Evolutionary conservation across 92 coral and sea anemone genomes (phyloP), one percentile per base, ranked within the genome.

Genomic region (Paragorgia papillata): DNA sequence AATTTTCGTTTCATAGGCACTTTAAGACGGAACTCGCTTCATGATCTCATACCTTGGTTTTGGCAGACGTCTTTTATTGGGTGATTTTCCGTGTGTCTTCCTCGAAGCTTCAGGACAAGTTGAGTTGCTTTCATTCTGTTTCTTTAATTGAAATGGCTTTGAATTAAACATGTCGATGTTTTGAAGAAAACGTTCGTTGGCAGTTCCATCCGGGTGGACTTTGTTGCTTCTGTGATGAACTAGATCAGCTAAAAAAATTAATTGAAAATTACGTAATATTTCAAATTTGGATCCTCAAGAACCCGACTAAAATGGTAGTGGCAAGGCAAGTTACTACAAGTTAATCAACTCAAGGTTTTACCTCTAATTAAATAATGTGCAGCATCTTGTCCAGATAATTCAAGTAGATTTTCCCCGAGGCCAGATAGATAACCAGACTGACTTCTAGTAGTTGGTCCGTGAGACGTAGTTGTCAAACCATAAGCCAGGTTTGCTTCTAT

Each of bases 131-230:
- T 71, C 78, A 7, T 31, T 27, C n/a, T 50, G 78, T 71, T 27
- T 71, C 50, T 34, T 71, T 22, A 71, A 28, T 31, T 53, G 63
- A 39, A 71, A 71, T 31, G 78, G 78, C 26, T 71, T 71, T 7
- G 64, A 53, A 39, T 34, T 31, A n/a, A 53, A 71, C n/a, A 68
- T 4, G 26, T 68, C 75, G 18, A 64, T 15, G 43, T 55, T 71
- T 1, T 14, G 29, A 6, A 2, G 2, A 56, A 10, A 22, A 6
- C 8, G 20, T 41, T 46, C 75, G 19, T 46, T 49, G 0, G 32
- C 1, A 20, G 53, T 33, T 30, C 15, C 19, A 21, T 51, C 62
- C 6, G 31, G 18, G 28, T 27, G 31, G 34, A 32, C 32, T 51
- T 44, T 28, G 31, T 20, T 68, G 21, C 33, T 19, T 1, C 59